A percentile compares a stretch with the other conserved stretches of the same genome.
Conservation (phyloP, 2,797 vertebrate genomes). For the Crypturellus tataupa region DNA sequence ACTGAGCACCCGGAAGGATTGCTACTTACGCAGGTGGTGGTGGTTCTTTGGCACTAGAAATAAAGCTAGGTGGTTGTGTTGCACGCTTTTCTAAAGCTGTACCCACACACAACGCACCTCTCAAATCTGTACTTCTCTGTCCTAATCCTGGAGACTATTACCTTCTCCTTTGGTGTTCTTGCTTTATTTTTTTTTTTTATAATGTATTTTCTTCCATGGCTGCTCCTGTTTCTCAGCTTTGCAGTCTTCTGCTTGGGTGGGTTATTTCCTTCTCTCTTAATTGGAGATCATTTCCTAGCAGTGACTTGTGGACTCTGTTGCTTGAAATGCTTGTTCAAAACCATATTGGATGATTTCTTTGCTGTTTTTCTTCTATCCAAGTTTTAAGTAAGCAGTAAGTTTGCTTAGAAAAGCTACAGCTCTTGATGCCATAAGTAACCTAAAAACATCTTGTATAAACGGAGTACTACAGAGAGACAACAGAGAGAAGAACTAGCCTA, state of each 20-base stretch:
- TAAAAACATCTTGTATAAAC: background rate
- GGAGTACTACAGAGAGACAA: background rate
- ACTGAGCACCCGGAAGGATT: background rate
- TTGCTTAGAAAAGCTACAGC: background rate
- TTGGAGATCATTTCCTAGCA: background rate
- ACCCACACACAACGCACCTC: slow-evolving; percentile 31
- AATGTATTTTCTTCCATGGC: slow-evolving; percentile 32
- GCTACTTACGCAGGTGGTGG: slow-evolving; percentile 37
- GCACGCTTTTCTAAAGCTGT: slow-evolving; percentile 45
- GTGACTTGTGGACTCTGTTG: background rate
- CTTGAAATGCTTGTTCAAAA: slow-evolving; percentile 43
- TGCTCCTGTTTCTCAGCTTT: slow-evolving; percentile 28
- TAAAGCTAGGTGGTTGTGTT: slow-evolving; percentile 16
- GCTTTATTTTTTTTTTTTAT: slow-evolving; percentile 45
- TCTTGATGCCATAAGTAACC: background rate
- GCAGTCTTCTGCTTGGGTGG: slow-evolving; percentile 35
- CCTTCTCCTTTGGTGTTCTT: slow-evolving; percentile 35
- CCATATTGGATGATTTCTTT: slow-evolving; percentile 38
- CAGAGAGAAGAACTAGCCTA: background rate
- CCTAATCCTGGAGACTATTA: slow-evolving; percentile 36
- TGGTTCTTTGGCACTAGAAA: slow-evolving; percentile 32
- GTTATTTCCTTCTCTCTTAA: slow-evolving; percentile 42
- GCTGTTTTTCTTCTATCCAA: slow-evolving; percentile 29
- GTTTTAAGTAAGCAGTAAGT: slow-evolving; percentile 31
- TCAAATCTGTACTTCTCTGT: slow-evolving; percentile 52